These are phyloP conservation scores for Hyperoplus immaculatus DNA, from an alignment of 2,797 vertebrate species.

Conservation along the genomic window DNA sequence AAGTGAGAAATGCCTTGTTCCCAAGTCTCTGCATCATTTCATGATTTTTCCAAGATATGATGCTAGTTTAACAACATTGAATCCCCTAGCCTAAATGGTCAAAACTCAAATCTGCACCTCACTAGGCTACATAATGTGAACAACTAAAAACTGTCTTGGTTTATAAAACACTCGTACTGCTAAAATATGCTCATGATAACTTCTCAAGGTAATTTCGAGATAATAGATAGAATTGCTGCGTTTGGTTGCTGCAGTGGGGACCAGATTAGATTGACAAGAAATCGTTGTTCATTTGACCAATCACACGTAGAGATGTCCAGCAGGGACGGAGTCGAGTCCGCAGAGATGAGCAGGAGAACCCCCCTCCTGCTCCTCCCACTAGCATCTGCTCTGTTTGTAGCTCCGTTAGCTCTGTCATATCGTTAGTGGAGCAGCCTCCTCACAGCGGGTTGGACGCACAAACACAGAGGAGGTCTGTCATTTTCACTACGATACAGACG, in stretches of 20 bases:
- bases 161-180: neutral
- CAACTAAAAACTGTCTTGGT: neutral
- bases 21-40: neutral
- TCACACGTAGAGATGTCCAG: conserved; percentile 34
- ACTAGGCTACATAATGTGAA: neutral
- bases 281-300: conserved; percentile 59
- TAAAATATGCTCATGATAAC: neutral
- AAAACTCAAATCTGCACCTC: neutral
- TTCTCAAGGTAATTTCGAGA: neutral
- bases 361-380: neutral
- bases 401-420: conserved; percentile 61
- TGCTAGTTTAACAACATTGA: neutral
- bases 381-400: conserved; percentile 61
- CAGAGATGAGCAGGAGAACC: conserved; percentile 17
- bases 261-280: conserved; percentile 40
- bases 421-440: conserved; percentile 34
- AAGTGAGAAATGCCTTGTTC: neutral
- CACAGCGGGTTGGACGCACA: conserved; percentile 18
- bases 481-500: neutral
- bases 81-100: neutral
- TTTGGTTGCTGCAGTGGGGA: neutral
- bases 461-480: neutral
- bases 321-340: conserved; percentile 17
- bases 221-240: neutral
- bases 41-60: no score